phyloP scores from a whole-genome alignment of 2,113 vertebrate species.

The Tringa solitaria region DNA sequence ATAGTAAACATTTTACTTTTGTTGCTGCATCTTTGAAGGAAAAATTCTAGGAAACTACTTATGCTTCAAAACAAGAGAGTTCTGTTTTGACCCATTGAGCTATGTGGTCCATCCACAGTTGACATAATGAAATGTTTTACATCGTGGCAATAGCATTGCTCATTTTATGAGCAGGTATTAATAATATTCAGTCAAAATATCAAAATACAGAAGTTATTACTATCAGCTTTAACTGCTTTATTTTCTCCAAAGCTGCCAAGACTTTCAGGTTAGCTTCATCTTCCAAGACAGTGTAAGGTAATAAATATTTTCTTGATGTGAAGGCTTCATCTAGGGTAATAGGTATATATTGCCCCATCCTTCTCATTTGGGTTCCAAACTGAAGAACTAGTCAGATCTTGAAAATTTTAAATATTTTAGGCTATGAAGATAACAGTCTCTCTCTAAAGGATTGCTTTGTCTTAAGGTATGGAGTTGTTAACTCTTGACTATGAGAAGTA shows the following conservation, averaged over 20 bases:
- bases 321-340: not conserved
- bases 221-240: not conserved
- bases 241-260: not conserved
- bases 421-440: not conserved
- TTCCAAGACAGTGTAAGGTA: not conserved
- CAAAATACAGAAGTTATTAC: not conserved
- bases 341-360: not conserved
- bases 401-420: not conserved
- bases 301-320: not conserved
- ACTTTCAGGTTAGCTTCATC: not conserved
- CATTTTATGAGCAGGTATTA: not conserved
- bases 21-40: not conserved
- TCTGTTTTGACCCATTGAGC: not conserved
- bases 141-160: not conserved
- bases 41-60: not conserved
- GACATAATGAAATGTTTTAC: not conserved
- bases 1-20: not conserved
- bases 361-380: not conserved
- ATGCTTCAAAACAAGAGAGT: not conserved
- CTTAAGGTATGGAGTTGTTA: not conserved
- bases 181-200: not conserved
- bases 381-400: not conserved
- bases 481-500: not conserved
- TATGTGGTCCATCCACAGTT: not conserved
- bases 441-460: not conserved